These are phyloP conservation scores for Tillus elongatus DNA, from an alignment of 2,888 invertebrate genomes.

Conservation along the genomic window DNA sequence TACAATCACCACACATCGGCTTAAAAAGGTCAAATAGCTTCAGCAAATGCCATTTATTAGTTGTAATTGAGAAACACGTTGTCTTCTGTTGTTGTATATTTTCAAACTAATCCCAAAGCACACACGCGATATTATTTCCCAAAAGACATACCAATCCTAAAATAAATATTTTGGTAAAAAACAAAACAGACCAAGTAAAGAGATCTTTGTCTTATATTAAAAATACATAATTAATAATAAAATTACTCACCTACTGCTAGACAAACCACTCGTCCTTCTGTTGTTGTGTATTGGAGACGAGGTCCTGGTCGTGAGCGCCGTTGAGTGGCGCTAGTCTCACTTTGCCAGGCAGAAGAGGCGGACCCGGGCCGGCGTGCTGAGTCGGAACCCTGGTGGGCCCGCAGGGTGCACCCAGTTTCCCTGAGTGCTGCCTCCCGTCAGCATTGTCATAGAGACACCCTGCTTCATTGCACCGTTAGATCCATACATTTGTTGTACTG, in stretches of 20 bases:
- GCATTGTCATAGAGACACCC: slow-evolving; percentile 52
- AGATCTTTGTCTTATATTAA: not conserved
- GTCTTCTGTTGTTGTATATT: no score
- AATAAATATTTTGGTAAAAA: no score
- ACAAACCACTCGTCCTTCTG: slow-evolving; percentile 89
- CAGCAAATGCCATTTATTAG: no score
- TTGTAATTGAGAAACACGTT: no score
- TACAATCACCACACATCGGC: no score
- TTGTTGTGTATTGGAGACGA: slow-evolving; percentile 56
- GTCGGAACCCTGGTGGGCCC: slow-evolving; percentile 55
- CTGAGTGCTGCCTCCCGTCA: slow-evolving; percentile 46
- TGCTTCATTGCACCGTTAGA: slow-evolving; percentile 60
- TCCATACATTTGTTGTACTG: slow-evolving; percentile 70
- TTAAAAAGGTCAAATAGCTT: no score
- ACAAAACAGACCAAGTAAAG: no score
- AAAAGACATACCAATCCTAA: no score
- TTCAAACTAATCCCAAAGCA: no score
- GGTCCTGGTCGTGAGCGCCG: slow-evolving; percentile 38
- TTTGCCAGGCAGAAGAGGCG: slow-evolving; percentile 67
- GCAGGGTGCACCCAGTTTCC: slow-evolving; percentile 96
- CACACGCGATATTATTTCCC: no score
- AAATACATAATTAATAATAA: not conserved
- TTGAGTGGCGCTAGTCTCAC: slow-evolving; percentile 46
- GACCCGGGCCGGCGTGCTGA: slow-evolving; percentile 55
- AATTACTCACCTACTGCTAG: slow-evolving; percentile 51